Evolutionary conservation across 2,888 invertebrate species (phyloP), one percentile per base, ranked within the genome.

Genomic region (Drosophila meridiana): DNA sequence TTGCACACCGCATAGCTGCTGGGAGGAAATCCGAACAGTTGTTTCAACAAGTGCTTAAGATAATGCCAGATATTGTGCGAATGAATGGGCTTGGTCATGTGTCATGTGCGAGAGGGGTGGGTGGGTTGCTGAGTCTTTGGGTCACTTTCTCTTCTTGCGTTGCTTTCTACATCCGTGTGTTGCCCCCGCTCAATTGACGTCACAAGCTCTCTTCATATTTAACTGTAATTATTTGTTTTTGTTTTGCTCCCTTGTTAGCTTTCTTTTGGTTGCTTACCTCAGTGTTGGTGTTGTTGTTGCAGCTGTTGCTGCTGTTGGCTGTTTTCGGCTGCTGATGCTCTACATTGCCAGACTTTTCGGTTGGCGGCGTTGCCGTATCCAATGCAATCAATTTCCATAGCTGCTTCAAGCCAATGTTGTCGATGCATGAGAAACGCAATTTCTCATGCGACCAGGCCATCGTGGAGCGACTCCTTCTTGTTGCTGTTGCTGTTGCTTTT

Each of bases 381-480:
- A 93, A 88, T 78, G 92, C 92, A 87, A 93, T 92, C 72, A 93
- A 78, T 80, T 92, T 93, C 93, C 93, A 93, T 58, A 93, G 82
- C 80, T 93, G 92, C 80, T 92, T 91, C 60, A 93, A 86, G 64
- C 93, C 92, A 80, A 93, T 93, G 82, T 92, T 92, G 79, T 93
- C 93, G 76, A 92, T 91, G 82, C 92, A 93, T 59, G 93, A 91
- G 75, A 93, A 90, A 76, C 92, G 92, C 75, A 93, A 78, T 89
- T 92, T 93, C 70, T 93, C 93, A 84, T 92, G 92, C 64, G 93
- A 92, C 93, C 93, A 92, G 78, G 92, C 92, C 93, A 93, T 93
- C 52, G 90, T 82, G 76, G 80, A 58, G 61, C 86, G 76, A 45
- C 20, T 75, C 74, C 83, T 79, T 75, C 82, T 74, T 57, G 83